These are phyloP conservation scores for Sebastes umbrosus DNA, from an alignment of 2,797 vertebrate species.

Conservation along the genomic window DNA sequence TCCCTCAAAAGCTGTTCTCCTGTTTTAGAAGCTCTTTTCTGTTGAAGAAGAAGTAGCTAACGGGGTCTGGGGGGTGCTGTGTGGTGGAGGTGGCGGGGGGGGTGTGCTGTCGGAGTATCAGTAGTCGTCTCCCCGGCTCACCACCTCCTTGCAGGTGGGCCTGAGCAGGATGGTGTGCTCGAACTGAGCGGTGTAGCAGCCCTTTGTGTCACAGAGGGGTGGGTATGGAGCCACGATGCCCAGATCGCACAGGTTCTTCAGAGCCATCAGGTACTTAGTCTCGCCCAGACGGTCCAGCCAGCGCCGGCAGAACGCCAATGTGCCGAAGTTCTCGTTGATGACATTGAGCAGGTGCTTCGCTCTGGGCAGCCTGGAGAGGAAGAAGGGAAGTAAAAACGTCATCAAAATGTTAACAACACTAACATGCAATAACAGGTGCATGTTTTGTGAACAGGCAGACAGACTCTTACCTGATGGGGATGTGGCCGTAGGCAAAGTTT, in stretches of 20 bases:
- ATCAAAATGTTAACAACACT: no score
- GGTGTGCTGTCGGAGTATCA: conserved; percentile 69
- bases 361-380: conserved; percentile 88
- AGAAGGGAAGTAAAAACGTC: not conserved
- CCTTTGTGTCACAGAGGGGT: conserved; percentile 97
- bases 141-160: conserved; percentile 99
- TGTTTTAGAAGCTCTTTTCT: conserved; percentile 13
- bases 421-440: not conserved
- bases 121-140: conserved; percentile 98
- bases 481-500: conserved; percentile 98
- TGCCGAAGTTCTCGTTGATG: conserved; percentile 98
- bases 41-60: conserved; percentile 15
- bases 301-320: conserved; percentile 96
- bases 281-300: conserved; percentile 98
- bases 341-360: conserved; percentile 98
- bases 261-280: conserved; percentile 98
- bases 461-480: conserved; percentile 92
- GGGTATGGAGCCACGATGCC: conserved; percentile 98
- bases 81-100: not conserved
- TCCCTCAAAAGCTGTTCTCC: conserved; percentile 18
- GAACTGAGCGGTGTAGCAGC: conserved; percentile 98
- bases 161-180: conserved; percentile 98
- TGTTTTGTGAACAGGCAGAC: not conserved
- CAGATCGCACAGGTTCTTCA: conserved; percentile 99
- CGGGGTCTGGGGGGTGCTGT: not conserved